These are phyloP conservation scores for Notamacropus eugenii DNA, from an alignment of 2,797 vertebrate genomes.

Conservation along the genomic window DNA sequence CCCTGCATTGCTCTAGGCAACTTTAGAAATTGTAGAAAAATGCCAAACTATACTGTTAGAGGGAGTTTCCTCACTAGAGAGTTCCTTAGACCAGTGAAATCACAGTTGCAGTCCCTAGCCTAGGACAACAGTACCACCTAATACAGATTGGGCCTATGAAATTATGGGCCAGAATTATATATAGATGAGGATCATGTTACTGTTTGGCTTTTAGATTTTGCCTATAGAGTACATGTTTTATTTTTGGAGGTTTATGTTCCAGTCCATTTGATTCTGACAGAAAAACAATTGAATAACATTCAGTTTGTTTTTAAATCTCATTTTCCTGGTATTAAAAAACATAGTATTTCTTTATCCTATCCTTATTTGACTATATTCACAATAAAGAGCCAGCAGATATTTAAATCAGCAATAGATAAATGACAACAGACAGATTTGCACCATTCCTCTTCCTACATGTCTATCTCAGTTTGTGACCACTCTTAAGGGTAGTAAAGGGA, in stretches of 20 bases:
- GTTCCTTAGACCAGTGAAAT: neutral
- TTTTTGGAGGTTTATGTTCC: constrained; percentile 27
- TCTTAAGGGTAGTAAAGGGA: neutral
- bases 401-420: neutral
- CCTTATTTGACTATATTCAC: neutral
- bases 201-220: neutral
- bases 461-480: neutral
- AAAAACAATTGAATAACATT: neutral
- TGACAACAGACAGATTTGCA: neutral
- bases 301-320: neutral
- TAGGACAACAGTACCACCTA: neutral
- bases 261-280: constrained; percentile 23
- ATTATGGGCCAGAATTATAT: constrained; percentile 18
- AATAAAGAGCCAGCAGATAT: neutral
- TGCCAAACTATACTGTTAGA: neutral
- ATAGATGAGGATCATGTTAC: constrained; percentile 4
- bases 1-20: neutral
- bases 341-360: neutral
- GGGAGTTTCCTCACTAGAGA: neutral
- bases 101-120: neutral
- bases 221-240: neutral
- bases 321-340: constrained; percentile 15
- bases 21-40: neutral
- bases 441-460: neutral
- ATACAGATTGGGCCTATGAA: neutral